A percentile compares a stretch with the other conserved stretches of the same genome.
phyloP scores from a whole-genome alignment of 1,140 invertebrate genomes.

The Harpegnathos saltator region DNA sequence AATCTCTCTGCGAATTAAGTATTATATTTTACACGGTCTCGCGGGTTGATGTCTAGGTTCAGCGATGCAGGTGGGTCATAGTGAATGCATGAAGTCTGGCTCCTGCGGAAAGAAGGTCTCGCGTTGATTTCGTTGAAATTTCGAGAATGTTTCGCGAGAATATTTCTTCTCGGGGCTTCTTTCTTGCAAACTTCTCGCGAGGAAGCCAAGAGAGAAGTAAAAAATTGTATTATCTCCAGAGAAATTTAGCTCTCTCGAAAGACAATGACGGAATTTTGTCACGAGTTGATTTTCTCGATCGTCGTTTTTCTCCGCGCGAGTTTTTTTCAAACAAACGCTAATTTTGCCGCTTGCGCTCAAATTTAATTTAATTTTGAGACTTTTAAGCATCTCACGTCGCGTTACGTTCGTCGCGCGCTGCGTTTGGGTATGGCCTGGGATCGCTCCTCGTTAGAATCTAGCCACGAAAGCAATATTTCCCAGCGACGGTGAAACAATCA shows the following conservation, averaged over 20 bases:
- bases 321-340: not conserved
- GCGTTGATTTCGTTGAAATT: constrained; percentile 31
- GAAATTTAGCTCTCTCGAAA: constrained; percentile 12
- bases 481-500: constrained; percentile 31
- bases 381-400: too few species aligned
- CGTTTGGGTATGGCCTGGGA: too few species aligned
- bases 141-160: constrained; percentile 20
- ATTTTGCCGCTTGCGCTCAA: not conserved
- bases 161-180: constrained; percentile 12
- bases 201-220: not conserved
- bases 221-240: constrained; percentile 17
- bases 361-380: too few species aligned
- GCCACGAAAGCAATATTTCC: constrained; percentile 19
- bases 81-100: constrained; percentile 28
- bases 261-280: constrained; percentile 18
- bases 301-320: not conserved
- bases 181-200: constrained; percentile 25
- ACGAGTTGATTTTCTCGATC: not conserved
- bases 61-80: not conserved
- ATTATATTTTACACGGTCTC: not conserved
- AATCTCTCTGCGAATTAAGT: not conserved
- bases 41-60: not conserved
- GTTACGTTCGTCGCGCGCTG: too few species aligned
- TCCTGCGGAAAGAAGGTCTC: not conserved
- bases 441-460: constrained; percentile 34